Evolutionary conservation across 2,113 vertebrate genomes (phyloP).

Genomic region (Osmerus eperlanus): DNA sequence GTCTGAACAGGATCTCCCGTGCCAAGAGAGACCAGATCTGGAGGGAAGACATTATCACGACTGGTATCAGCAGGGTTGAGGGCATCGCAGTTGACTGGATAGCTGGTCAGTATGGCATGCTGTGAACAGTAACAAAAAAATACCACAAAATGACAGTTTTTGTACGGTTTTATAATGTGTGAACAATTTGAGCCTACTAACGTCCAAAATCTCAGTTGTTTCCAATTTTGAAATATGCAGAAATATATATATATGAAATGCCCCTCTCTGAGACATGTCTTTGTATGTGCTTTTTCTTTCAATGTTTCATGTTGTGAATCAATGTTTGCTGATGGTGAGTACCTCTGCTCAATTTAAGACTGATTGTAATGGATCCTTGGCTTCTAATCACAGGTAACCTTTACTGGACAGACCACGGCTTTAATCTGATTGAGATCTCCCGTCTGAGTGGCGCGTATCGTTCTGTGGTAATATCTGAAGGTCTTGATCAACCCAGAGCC

Average conservation of each 20-base stretch:
- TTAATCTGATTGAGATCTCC: constrained; percentile 94
- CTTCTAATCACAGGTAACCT: constrained; percentile 82
- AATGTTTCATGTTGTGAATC: background rate
- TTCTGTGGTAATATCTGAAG: constrained; percentile 91
- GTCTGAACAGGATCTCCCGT: constrained; percentile 93
- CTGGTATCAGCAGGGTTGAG: constrained; percentile 93
- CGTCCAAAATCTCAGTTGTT: too few species aligned
- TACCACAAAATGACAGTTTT: too few species aligned
- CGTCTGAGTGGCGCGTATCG: constrained; percentile 91
- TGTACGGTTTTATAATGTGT: too few species aligned
- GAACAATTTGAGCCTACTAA: too few species aligned
- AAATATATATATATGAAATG: too few species aligned
- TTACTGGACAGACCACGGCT: constrained; percentile 97
- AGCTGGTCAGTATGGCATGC: constrained; percentile 75
- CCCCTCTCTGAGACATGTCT: too few species aligned
- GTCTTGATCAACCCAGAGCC: constrained; percentile 92
- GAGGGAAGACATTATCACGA: constrained; percentile 94
- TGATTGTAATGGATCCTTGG: background rate
- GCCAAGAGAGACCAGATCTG: constrained; percentile 95
- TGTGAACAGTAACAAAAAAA: background rate
- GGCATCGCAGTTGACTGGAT: constrained; percentile 98
- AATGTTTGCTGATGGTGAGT: background rate
- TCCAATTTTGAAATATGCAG: too few species aligned
- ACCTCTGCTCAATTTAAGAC: background rate
- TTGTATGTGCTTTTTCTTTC: too few species aligned